phyloP scores from a whole-genome alignment of 2,888 invertebrate genomes.

The Campoplex capitator region DNA sequence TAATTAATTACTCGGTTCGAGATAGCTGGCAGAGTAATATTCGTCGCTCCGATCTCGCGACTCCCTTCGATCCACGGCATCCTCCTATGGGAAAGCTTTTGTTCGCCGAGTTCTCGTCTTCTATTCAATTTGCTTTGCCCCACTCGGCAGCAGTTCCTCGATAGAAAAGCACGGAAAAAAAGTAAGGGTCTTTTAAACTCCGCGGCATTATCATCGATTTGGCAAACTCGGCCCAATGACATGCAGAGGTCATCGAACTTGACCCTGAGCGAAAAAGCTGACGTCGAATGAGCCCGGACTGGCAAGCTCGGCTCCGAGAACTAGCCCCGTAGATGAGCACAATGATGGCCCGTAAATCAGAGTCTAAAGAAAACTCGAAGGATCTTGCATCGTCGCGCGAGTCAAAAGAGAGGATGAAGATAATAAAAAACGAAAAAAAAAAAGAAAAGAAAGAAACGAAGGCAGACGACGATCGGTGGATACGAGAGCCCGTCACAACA shows the following conservation, averaged over 20 bases:
- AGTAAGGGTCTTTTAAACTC: neutral
- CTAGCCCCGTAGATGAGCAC: conserved; percentile 9
- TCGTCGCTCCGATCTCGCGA: conserved; percentile 72
- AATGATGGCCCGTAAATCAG: conserved; percentile 78
- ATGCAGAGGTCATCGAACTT: neutral
- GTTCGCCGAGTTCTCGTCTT: neutral
- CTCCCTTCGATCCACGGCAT: conserved; percentile 41
- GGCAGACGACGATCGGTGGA: conserved; percentile 76
- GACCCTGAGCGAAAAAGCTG: conserved; percentile 1
- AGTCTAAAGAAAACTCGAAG: conserved; percentile 72
- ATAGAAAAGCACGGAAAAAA: neutral
- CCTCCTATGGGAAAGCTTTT: conserved; percentile 4
- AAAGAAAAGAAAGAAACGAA: neutral
- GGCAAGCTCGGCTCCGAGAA: neutral
- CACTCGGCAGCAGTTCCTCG: too few species aligned
- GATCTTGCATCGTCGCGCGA: conserved; percentile 30
- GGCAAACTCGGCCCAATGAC: neutral
- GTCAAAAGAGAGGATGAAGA: conserved; percentile 23
- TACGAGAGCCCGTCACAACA: conserved; percentile 81
- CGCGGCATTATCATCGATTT: neutral
- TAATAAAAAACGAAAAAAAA: neutral
- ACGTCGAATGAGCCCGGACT: neutral
- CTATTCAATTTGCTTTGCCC: neutral
- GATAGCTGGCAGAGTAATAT: conserved; percentile 79
- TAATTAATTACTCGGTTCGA: conserved; percentile 81